Evolutionary conservation across 2,113 vertebrate species (phyloP).

Genomic region (Corythaeola cristata): DNA sequence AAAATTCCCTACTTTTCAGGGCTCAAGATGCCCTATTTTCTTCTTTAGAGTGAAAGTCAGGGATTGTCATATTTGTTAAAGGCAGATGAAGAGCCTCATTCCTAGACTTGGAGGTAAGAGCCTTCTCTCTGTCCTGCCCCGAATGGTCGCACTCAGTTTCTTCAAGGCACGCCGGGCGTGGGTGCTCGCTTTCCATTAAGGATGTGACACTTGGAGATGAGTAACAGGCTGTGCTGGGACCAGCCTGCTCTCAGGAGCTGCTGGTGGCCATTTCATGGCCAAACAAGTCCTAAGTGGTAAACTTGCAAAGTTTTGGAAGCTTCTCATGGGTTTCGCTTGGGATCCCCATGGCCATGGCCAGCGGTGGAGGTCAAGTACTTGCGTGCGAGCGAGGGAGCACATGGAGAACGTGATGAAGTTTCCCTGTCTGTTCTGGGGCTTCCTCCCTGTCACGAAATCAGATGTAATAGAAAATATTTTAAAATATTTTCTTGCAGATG

Average conservation of each 20-base stretch:
- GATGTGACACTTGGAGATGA: neutral
- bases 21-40: neutral
- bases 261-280: fast-evolving
- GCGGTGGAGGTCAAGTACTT: fast-evolving
- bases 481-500: neutral
- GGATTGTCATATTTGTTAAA: neutral
- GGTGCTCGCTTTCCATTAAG: neutral
- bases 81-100: neutral
- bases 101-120: neutral
- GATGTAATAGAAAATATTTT: neutral
- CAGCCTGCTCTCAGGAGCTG: neutral
- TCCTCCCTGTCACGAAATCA: neutral
- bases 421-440: neutral
- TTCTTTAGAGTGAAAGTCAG: neutral
- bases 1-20: neutral
- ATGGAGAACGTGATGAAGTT: neutral
- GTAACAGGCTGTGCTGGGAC: neutral
- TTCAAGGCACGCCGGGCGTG: fast-evolving
- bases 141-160: fast-evolving
- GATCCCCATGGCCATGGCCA: fast-evolving
- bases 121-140: neutral
- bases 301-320: neutral
- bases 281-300: neutral
- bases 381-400: neutral
- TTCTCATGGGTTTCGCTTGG: neutral